Evolutionary conservation across 2,888 invertebrate species (phyloP).

Genomic region (Halocaridina rubra): DNA sequence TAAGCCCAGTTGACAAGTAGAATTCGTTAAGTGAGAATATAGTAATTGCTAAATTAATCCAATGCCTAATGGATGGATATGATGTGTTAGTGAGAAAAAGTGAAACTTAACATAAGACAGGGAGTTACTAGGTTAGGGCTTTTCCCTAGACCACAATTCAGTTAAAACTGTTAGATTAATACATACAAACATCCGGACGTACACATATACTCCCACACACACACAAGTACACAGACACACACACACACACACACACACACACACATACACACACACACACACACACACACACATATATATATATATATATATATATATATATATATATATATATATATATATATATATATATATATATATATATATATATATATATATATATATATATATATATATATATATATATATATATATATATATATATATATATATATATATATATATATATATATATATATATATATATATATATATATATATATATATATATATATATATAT

Average conservation of each 20-base stretch:
- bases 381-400: neutral
- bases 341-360: neutral
- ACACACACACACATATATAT: neutral
- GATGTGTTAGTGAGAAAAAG: too few relatives aligned
- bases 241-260: neutral
- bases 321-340: neutral
- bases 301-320: neutral
- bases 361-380: neutral
- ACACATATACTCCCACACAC: neutral
- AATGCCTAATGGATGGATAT: too few relatives aligned
- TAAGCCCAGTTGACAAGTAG: too few relatives aligned
- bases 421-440: neutral
- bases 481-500: neutral
- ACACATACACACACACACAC: neutral
- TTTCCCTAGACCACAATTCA: too few relatives aligned
- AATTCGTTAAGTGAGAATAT: too few relatives aligned
- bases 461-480: neutral
- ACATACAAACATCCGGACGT: neutral
- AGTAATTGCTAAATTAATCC: too few relatives aligned
- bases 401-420: neutral
- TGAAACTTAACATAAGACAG: too few relatives aligned
- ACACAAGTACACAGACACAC: neutral
- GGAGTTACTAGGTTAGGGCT: too few relatives aligned
- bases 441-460: neutral
- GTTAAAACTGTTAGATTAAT: too few relatives aligned